Percentiles rank a stretch among this genome's conserved stretches.
phyloP scores from a whole-genome alignment of 2,888 invertebrate genomes.

The Tortrix viridana region DNA sequence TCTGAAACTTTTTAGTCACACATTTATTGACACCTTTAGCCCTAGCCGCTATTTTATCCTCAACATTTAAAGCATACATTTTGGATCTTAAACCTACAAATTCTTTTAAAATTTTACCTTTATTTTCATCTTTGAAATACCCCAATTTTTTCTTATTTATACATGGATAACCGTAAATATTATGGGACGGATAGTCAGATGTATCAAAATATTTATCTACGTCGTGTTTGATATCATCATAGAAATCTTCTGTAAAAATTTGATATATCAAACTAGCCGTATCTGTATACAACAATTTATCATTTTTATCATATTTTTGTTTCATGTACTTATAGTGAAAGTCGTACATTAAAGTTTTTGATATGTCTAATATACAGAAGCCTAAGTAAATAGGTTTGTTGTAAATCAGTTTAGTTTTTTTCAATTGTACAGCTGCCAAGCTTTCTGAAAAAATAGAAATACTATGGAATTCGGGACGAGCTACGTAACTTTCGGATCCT shows the following conservation, averaged over 20 bases:
- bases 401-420: constrained; percentile 19
- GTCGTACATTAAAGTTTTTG: constrained; percentile 36
- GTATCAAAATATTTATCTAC: constrained; percentile 43
- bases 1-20: constrained; percentile 38
- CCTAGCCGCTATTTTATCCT: constrained; percentile 41
- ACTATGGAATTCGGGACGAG: constrained; percentile 30
- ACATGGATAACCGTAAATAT: constrained; percentile 46
- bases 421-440: constrained; percentile 30
- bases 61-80: constrained; percentile 46
- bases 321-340: constrained; percentile 33
- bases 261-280: constrained; percentile 47
- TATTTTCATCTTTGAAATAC: no score
- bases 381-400: constrained; percentile 37
- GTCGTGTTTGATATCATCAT: constrained; percentile 44
- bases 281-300: constrained; percentile 44
- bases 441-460: constrained; percentile 24
- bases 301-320: constrained; percentile 8
- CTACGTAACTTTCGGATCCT: constrained; percentile 18
- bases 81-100: constrained; percentile 48
- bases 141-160: constrained; percentile 50
- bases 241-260: constrained; percentile 43
- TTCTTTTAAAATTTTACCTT: constrained; percentile 44
- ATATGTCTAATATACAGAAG: constrained; percentile 26
- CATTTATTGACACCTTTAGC: no score
- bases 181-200: constrained; percentile 48